Evolutionary conservation across 2,113 vertebrate species (phyloP).

Genomic region (Speoplatyrhinus poulsoni): DNA sequence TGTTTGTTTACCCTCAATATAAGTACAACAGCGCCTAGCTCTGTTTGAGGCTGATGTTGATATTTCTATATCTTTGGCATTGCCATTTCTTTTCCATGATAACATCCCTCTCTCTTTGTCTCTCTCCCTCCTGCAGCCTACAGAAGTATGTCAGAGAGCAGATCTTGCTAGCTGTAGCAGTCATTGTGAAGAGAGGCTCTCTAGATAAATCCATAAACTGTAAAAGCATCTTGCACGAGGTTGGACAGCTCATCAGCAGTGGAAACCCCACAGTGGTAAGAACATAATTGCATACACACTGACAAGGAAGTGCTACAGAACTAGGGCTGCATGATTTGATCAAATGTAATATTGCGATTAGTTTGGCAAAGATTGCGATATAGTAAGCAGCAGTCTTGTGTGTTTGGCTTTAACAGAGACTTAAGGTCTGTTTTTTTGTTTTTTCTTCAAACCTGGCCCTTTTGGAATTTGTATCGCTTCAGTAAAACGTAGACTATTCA

Average conservation of each 20-base stretch:
- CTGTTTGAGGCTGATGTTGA: neutral
- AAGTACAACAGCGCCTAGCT: neutral
- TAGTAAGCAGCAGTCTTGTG: too few species aligned
- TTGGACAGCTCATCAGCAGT: slow-evolving; percentile 96
- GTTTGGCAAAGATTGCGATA: too few species aligned
- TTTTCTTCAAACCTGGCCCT: too few species aligned
- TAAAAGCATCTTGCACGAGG: slow-evolving; percentile 97
- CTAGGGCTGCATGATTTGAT: too few species aligned
- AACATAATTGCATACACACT: slow-evolving; percentile 1
- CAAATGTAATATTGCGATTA: too few species aligned
- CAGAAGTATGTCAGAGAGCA: slow-evolving; percentile 98
- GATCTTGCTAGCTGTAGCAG: slow-evolving; percentile 95
- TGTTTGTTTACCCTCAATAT: slow-evolving; percentile 1
- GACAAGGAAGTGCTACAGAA: too few species aligned
- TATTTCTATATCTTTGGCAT: neutral
- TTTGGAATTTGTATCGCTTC: too few species aligned
- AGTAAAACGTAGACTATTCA: too few species aligned
- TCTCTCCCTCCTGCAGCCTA: slow-evolving; percentile 75
- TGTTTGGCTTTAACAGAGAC: too few species aligned
- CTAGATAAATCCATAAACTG: slow-evolving; percentile 97
- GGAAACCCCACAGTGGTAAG: slow-evolving; percentile 97
- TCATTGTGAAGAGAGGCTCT: slow-evolving; percentile 96
- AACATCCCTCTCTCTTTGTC: neutral
- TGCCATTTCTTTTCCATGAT: neutral
- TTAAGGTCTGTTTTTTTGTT: too few species aligned